Percentiles rank a stretch among this genome's conserved stretches.
phyloP scores from a whole-genome alignment of 30 jellyfish, hydroid and myxozoan species.

The Turritopsis rubra region DNA sequence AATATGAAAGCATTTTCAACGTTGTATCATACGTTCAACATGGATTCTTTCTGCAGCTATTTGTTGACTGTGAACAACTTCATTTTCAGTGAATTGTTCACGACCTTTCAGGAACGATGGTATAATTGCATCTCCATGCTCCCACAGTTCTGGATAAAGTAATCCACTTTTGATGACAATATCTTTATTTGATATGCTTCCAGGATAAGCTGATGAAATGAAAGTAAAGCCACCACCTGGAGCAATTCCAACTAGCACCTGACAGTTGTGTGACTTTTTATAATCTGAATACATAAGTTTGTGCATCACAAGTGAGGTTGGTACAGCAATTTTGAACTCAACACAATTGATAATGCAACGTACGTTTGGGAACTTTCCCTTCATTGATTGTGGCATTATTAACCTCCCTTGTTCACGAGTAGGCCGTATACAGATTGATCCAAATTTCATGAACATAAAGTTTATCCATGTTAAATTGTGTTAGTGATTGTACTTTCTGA shows the following conservation, averaged over 20 bases:
- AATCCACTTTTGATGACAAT: conserved; percentile 24
- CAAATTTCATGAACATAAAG: neutral
- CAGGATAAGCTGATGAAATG: conserved; percentile 38
- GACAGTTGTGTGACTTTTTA: conserved; percentile 22
- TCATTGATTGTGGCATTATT: neutral
- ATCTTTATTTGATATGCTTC: conserved; percentile 21
- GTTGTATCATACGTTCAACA: conserved; percentile 24
- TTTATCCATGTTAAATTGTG: neutral
- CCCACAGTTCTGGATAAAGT: conserved; percentile 14
- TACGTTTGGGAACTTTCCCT: neutral
- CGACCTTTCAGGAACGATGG: conserved; percentile 16
- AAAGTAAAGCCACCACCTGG: conserved; percentile 41
- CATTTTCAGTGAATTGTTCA: conserved; percentile 14
- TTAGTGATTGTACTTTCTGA: conserved; percentile 2
- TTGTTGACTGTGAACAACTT: conserved; percentile 14
- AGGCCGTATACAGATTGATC: neutral
- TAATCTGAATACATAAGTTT: conserved; percentile 22
- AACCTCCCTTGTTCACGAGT: neutral
- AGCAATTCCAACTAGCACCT: conserved; percentile 27
- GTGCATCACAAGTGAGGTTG: conserved; percentile 8
- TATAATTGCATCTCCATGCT: conserved; percentile 21
- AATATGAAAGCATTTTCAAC: conserved; percentile 9
- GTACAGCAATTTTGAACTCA: conserved; percentile 11
- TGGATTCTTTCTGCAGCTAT: conserved; percentile 19
- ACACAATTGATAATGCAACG: neutral